A percentile compares a stretch with the other conserved stretches of the same genome.
phyloP scores from a whole-genome alignment of 2,797 vertebrate species.

The Alosa sapidissima region DNA sequence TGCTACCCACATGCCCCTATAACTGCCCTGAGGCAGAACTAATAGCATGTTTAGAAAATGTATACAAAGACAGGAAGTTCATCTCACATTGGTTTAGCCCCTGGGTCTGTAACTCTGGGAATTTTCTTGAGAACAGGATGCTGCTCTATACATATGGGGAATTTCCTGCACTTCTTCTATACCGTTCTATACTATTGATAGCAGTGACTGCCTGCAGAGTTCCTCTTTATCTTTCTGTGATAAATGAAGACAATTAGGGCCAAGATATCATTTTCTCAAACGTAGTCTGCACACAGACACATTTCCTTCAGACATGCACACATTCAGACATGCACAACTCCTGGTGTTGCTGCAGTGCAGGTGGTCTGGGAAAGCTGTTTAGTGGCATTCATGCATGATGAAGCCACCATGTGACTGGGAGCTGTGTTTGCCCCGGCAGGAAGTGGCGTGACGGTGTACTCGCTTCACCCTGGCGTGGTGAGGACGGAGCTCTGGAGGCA shows the following conservation, averaged over 20 bases:
- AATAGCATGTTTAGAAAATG: background rate
- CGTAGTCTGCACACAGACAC: background rate
- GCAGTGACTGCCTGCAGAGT: background rate
- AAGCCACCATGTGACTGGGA: background rate
- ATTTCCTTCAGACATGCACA: background rate
- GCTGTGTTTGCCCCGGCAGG: constrained; percentile 24
- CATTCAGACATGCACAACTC: too few species aligned
- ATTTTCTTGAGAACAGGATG: constrained; percentile 9
- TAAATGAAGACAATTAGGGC: background rate
- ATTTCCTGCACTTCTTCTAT: constrained; percentile 13
- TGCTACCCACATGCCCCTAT: background rate
- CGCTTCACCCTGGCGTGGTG: constrained; percentile 79
- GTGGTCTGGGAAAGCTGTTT: constrained; percentile 2
- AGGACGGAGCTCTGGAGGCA: constrained; percentile 78
- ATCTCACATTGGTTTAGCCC: background rate
- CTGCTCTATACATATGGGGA: background rate
- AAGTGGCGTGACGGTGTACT: constrained; percentile 39
- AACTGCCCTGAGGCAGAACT: background rate
- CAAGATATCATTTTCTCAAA: background rate
- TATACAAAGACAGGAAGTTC: background rate
- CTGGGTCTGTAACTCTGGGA: background rate
- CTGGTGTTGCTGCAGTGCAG: background rate
- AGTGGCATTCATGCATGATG: constrained; percentile 17
- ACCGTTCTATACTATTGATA: background rate
- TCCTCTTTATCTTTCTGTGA: background rate